Base-by-base conservation (phyloP, 2,113 vertebrate species). In the Psammodynastes pulverulentus region DNA sequence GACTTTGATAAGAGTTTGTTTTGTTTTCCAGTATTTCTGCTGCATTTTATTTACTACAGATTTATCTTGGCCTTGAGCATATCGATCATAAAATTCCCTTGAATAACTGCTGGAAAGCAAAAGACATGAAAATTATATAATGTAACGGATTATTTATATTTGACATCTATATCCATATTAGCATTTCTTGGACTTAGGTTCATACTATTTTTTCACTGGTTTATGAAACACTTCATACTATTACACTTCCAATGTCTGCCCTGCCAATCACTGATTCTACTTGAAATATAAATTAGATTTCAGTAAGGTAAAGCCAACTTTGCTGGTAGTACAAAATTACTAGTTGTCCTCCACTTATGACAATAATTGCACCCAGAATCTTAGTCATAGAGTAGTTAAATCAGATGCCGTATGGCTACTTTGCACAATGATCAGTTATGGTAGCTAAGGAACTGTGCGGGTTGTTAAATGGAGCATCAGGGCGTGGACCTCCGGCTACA, bases 11-110 rank as follows among this genome's bases (percentile, higher is more conserved):
- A 99, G 98, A 0, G 98, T 98, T 97, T 99, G 99, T 90, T 99
- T 99, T 51, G 99, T 99, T 95, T 99, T 99, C 99, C 99, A 99
- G 94, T 99, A 99, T 89, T 98, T 99, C 97, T 99, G 98, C 93
- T 99, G 99, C 97, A 99, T 99, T 97, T 98, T 99, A 97, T 99
- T 99, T 91, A 99, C 98, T 89, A 99, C 98, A 0, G 99, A 99
- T 12, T 98, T 99, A 94, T 99, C 98, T 91, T 98, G 98, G 94
- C 98, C 98, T 96, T 98, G 98, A 93, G 98, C 97, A 94, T 98
- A 98, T 84, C 98, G 98, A 95, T 98, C 98, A 46, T 98, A 97
- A 91, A 98, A 97, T 88, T 99, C 98, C 89, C 98, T 98, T 87
- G 98, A 97, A 96, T 98, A 98, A 93, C 98, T 98, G 86, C 98